Evolutionary conservation across 2,797 vertebrate species (phyloP), one percentile per base, ranked within the genome.

Genomic region (Urophycis tenuis): DNA sequence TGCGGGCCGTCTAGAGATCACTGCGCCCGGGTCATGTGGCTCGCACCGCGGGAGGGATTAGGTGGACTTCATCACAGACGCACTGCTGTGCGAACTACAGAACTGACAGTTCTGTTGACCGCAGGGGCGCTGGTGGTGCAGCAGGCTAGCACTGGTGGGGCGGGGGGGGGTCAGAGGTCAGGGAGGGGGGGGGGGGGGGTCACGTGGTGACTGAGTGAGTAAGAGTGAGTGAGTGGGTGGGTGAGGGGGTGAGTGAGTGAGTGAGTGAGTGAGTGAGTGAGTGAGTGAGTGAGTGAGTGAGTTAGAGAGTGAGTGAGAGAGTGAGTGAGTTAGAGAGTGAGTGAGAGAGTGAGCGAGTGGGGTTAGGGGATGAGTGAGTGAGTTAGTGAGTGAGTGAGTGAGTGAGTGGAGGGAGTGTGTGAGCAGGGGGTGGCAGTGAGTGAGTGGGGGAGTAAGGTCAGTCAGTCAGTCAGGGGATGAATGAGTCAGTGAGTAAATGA

Each of bases 1-100:
- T 81, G 75, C 77, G 75, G 78, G 80, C 81, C 19, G 73, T 87
- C 77, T 81, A 70, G 17, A 41, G 41, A 15, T 36, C 49, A 73
- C n/a, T 78, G 72, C 41, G 45, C 17, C 29, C 17, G 17, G 67
- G 67, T 70, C 67, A 70, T 70, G 67, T 70, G 67, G 30, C 64
- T 29, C 45, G 17, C 45, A 53, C 45, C 7, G 45, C 22, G 45
- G 45, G 45, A 60, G 53, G n/a, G 53, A 60, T 60, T 60, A 60
- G 53, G 53, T 60, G 53, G 22, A 10, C 5, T 60, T 25, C 53
- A 25, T 60, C 53, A 60, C 53, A 60, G 53, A 25, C 53, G n/a
- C 3, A 60, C 53, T 60, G 25, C 22, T 25, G 53, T 60, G n/a
- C n/a, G n/a, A n/a, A n/a, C n/a, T n/a, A n/a, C n/a, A n/a, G n/a